Conservation (phyloP, 1,140 invertebrate genomes). For the Amphibalanus amphitrite region DNA sequence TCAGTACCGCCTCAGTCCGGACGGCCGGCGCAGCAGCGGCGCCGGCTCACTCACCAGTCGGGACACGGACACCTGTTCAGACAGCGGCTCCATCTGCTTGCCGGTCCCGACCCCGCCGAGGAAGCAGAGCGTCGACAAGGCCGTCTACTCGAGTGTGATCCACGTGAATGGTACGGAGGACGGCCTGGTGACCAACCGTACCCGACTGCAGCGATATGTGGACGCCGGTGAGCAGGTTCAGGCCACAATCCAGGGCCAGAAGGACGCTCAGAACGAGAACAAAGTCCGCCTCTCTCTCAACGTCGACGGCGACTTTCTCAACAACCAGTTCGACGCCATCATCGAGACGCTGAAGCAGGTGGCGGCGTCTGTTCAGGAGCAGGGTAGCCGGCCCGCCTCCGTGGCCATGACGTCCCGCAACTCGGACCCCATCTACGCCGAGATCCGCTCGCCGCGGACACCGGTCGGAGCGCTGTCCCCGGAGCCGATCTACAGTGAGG, state of each 20-base stretch:
- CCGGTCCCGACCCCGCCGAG: not conserved
- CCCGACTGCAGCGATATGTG: not conserved
- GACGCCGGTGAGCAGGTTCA: not conserved
- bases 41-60: no score
- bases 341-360: slow-evolving; percentile 17
- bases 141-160: not conserved
- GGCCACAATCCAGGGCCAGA: not conserved
- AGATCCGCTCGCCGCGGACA: not conserved
- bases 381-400: slow-evolving; percentile 4
- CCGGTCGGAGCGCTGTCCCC: not conserved
- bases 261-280: not conserved
- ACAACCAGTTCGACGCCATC: slow-evolving; percentile 16
- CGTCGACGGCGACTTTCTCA: slow-evolving; percentile 13
- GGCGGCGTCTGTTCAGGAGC: slow-evolving; percentile 14
- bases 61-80: not conserved
- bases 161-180: not conserved
- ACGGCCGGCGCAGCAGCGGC: not conserved
- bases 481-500: not conserved
- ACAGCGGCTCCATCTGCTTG: not conserved
- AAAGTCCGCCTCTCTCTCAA: slow-evolving; percentile 1
- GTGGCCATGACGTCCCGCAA: not conserved
- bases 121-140: not conserved
- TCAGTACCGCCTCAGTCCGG: no score
- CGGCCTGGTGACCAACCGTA: not conserved
- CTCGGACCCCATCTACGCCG: not conserved